Evolutionary conservation across 2,888 invertebrate species (phyloP), one percentile per base, ranked within the genome.

Genomic region (Euplagia quadripunctaria): DNA sequence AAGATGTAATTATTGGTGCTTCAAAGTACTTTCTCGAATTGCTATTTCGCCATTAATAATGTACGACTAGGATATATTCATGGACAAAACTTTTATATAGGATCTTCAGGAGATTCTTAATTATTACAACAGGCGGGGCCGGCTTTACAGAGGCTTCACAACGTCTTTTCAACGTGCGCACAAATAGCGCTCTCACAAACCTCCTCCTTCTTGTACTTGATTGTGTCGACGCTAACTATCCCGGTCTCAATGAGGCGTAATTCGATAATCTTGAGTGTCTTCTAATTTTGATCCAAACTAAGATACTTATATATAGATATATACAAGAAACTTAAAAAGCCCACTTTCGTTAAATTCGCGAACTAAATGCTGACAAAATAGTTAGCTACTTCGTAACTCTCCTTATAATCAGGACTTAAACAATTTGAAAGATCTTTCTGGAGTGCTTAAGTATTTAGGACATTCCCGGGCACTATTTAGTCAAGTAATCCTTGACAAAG

Each of bases 401-500:
- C 63, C 63, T 63, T 16, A 31, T 61, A 20, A 63, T 63, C 43
- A 9, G 20, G 14, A 51, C 66, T 11, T 11, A 14, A 31, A 66
- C 51, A 41, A 41, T 66, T 66, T 11, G 9, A 41, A 51, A 51
- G 49, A 41, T 17, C 51, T 66, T 41, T 51, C 63, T 12, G 17
- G 16, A 41, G 17, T 51, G 51, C 31, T 66, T 66, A 51, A 66
- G 66, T 66, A 66, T 66, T 66, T 41, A 31, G 41, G n/a, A 43
- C 41, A 58, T 58, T 68, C 42, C 4, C 43, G 17, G 4, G 17
- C 9, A 31, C 42, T 69, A 52, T 68, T 72, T 55, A 72, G 64
- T 63, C 70, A 69, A 68, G 70, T 77, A 77, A 75, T 77, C 75
- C 68, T 71, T 77, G 75, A 72, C 68, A 66, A 49, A 72, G 64